phyloP scores from a whole-genome alignment of 2,888 invertebrate species.

The Sphinx pinastri region DNA sequence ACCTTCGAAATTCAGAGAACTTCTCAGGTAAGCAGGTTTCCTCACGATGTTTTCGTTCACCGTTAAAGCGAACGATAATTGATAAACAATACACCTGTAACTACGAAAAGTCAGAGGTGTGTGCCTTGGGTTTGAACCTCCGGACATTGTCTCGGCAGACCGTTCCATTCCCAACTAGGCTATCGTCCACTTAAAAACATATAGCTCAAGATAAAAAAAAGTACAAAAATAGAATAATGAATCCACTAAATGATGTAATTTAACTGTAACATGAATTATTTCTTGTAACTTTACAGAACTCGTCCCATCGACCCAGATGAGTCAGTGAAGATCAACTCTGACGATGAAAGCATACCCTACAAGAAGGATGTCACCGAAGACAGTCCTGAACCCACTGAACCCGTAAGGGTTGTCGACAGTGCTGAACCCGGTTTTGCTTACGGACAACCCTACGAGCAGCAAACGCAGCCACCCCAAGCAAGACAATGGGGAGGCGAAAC shows the following conservation, averaged over 20 bases:
- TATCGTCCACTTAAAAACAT: too few relatives aligned
- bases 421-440: slow-evolving; percentile 53
- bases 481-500: slow-evolving; percentile 73
- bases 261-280: not conserved
- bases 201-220: too few relatives aligned
- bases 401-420: slow-evolving; percentile 58
- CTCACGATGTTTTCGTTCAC: too few relatives aligned
- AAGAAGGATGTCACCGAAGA: slow-evolving; percentile 74
- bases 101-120: too few relatives aligned
- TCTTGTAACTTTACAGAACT: slow-evolving; percentile 44
- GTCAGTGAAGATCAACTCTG: slow-evolving; percentile 72
- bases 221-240: too few relatives aligned
- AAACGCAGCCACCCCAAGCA: slow-evolving; percentile 42
- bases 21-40: too few relatives aligned
- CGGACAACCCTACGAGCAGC: slow-evolving; percentile 45
- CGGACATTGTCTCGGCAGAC: too few relatives aligned
- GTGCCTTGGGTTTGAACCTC: too few relatives aligned
- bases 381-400: slow-evolving; percentile 68
- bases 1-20: too few relatives aligned
- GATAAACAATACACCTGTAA: too few relatives aligned
- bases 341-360: slow-evolving; percentile 78
- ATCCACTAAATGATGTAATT: not conserved
- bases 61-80: too few relatives aligned
- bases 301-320: slow-evolving; percentile 74
- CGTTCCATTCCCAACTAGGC: too few relatives aligned